Evolutionary conservation across 2,113 vertebrate species (phyloP).

Genomic region (Poeciliopsis retropinna): DNA sequence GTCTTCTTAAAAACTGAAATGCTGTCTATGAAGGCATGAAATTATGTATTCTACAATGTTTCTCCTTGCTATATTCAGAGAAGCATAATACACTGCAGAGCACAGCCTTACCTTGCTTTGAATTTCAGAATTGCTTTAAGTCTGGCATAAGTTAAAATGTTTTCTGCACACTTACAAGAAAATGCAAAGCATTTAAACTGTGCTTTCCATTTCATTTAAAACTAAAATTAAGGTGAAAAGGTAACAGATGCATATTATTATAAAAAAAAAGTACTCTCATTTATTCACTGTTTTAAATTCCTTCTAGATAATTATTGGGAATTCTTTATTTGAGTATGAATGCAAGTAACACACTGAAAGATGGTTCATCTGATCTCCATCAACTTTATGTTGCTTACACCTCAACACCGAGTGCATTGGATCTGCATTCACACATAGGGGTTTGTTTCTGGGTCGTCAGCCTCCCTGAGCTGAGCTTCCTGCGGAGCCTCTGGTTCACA

Average conservation of each 20-base stretch:
- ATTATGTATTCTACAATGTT: not conserved
- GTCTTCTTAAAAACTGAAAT: conserved; percentile 7
- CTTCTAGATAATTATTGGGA: conserved; percentile 1
- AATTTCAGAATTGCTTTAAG: not conserved
- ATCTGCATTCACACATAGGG: conserved; percentile 5
- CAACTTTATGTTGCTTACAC: conserved; percentile 21
- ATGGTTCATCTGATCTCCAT: conserved; percentile 29
- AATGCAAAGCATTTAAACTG: not conserved
- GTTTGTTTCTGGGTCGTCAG: conserved; percentile 62
- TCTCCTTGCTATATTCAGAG: not conserved
- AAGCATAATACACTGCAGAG: no score
- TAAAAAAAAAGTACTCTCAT: not conserved
- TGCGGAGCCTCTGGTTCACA: conserved; percentile 64
- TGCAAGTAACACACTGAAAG: conserved; percentile 20
- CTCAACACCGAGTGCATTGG: not conserved
- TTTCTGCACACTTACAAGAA: not conserved
- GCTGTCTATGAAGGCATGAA: not conserved
- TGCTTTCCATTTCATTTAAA: not conserved
- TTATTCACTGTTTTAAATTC: not conserved
- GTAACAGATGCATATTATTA: not conserved
- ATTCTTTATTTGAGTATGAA: conserved; percentile 13
- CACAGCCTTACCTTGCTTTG: not conserved
- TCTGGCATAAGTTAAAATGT: not conserved
- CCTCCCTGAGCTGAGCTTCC: conserved; percentile 55
- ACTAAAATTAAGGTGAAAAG: not conserved